Percentiles rank a stretch among this genome's conserved stretches.
These are phyloP conservation scores for Bergia sp. DNA, from an alignment of 92 coral and sea anemone species.

Conservation along the genomic window DNA sequence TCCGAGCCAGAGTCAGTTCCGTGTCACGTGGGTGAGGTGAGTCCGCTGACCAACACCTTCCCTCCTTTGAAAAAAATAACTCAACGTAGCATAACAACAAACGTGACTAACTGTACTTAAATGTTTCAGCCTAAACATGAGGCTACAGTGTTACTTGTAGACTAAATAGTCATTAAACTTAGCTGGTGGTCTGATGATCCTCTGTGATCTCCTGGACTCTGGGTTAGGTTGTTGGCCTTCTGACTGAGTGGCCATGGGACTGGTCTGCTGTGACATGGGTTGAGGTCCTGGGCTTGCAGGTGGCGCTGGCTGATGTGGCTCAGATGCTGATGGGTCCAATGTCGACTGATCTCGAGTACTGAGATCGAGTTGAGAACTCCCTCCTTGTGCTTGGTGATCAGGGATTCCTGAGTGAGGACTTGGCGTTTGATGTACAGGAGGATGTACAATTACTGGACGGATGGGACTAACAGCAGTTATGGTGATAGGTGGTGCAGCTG, in stretches of 20 bases:
- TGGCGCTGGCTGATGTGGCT: not conserved
- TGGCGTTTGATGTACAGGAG: conserved; percentile 5
- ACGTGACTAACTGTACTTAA: too few relatives aligned
- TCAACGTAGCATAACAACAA: too few relatives aligned
- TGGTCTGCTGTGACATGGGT: too few relatives aligned
- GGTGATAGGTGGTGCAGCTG: conserved; percentile 38
- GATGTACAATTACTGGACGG: not conserved
- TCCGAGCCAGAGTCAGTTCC: too few relatives aligned
- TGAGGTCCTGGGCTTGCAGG: conserved; percentile 10
- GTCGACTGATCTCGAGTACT: not conserved
- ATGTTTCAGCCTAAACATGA: not conserved
- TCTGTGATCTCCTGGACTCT: conserved; percentile 6
- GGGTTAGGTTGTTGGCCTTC: not conserved
- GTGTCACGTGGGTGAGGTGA: too few relatives aligned
- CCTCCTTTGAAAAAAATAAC: too few relatives aligned
- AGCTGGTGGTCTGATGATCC: conserved; percentile 20
- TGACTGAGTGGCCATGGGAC: not conserved
- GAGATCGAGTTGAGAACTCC: not conserved
- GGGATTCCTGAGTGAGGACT: not conserved
- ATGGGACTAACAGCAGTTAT: conserved; percentile 14
- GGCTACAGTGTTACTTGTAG: conserved; percentile 5
- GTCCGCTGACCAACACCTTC: too few relatives aligned
- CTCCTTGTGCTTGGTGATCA: conserved; percentile 10
- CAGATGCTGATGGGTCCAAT: not conserved
- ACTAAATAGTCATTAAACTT: conserved; percentile 16